Evolutionary conservation across 2,888 invertebrate species (phyloP).

Genomic region (Hydropsyche betteni): DNA sequence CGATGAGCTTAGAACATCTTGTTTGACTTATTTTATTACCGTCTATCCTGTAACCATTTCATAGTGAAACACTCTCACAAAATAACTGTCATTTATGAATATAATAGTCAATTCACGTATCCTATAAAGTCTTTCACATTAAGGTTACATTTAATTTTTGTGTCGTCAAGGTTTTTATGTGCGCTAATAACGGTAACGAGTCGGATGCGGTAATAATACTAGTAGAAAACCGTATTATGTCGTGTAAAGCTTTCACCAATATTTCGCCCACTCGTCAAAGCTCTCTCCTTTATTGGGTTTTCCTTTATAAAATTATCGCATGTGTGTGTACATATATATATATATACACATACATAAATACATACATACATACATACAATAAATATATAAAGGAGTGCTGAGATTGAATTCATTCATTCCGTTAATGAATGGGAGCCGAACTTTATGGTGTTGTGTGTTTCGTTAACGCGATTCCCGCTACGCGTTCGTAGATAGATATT

Average conservation of each 20-base stretch:
- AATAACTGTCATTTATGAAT: no score
- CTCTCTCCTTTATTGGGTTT: slow-evolving; percentile 5
- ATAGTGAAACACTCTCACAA: no score
- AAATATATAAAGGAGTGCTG: background rate
- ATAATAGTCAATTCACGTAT: no score
- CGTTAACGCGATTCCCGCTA: no score
- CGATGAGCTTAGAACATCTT: slow-evolving; percentile 15
- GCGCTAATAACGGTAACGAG: slow-evolving; percentile 28
- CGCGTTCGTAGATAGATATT: no score
- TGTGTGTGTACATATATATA: no score
- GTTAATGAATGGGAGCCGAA: slow-evolving; percentile 17
- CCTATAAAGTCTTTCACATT: no score
- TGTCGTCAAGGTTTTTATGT: slow-evolving; percentile 2
- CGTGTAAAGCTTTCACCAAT: background rate
- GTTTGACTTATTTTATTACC: slow-evolving; percentile 27
- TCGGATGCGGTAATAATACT: slow-evolving; percentile 11
- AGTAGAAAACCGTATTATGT: slow-evolving; percentile 13
- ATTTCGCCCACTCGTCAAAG: slow-evolving; percentile 12
- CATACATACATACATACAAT: background rate
- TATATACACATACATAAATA: no score
- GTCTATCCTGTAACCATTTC: background rate
- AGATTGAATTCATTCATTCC: slow-evolving; percentile 29
- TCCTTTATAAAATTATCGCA: slow-evolving; percentile 25
- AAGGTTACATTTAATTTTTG: no score
- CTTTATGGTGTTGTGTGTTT: no score